Conservation (phyloP, 2,797 vertebrate species). For the Enteromius radiatus region DNA sequence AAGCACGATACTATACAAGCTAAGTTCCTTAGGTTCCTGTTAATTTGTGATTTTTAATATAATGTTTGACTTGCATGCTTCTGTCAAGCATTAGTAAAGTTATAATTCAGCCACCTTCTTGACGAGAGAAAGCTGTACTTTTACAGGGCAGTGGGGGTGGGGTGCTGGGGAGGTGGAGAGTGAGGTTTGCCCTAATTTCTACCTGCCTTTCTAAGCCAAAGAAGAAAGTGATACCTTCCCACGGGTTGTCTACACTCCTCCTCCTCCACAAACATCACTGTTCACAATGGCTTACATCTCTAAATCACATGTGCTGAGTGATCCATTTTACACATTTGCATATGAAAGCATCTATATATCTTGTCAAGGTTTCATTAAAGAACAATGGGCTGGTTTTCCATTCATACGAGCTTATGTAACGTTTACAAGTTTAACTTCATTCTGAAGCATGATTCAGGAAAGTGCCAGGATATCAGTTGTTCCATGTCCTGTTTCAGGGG, state of each 20-base stretch:
- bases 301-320: conserved; percentile 19
- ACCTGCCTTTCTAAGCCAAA: conserved; percentile 29
- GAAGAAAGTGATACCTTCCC: conserved; percentile 50
- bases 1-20: not conserved
- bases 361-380: not conserved
- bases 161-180: conserved; percentile 3
- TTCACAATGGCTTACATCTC: not conserved
- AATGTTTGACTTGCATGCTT: not conserved
- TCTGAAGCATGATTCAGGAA: not conserved
- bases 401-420: not conserved
- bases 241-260: not conserved
- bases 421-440: conserved; percentile 17
- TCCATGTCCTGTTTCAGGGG: conserved; percentile 12
- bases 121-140: not conserved
- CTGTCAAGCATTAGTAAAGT: not conserved
- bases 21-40: not conserved
- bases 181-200: conserved; percentile 52
- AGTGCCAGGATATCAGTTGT: conserved; percentile 24
- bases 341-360: conserved; percentile 30
- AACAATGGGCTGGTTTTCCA: not conserved
- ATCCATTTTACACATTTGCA: conserved; percentile 47
- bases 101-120: conserved; percentile 4
- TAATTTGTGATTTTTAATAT: conserved; percentile 10
- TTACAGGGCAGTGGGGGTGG: not conserved
- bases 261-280: conserved; percentile 28